Evolutionary conservation across 2,888 invertebrate genomes (phyloP).

Genomic region (Xestia ashworthii): DNA sequence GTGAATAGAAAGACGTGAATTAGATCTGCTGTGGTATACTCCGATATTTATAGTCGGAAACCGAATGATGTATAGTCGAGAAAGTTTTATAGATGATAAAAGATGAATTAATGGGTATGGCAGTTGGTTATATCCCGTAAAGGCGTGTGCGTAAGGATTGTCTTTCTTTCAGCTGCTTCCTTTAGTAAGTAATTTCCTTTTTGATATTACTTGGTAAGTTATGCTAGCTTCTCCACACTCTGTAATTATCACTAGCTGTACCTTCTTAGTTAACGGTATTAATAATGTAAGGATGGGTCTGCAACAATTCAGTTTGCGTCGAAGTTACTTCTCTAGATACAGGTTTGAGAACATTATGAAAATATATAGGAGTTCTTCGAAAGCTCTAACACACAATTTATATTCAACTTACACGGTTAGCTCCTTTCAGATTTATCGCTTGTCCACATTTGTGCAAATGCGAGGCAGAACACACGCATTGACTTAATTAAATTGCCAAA

Average conservation of each 20-base stretch:
- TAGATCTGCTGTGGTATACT: slow-evolving; percentile 69
- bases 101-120: slow-evolving; percentile 34
- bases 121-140: slow-evolving; percentile 21
- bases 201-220: slow-evolving; percentile 5
- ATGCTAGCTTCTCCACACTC: not conserved
- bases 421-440: slow-evolving; percentile 42
- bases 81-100: slow-evolving; percentile 62
- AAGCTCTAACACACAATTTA: not conserved
- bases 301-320: not conserved
- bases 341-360: not conserved
- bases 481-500: slow-evolving; percentile 60
- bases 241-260: not conserved
- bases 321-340: slow-evolving; percentile 4
- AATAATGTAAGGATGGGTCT: not conserved
- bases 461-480: slow-evolving; percentile 36
- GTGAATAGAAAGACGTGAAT: slow-evolving; percentile 81
- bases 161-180: slow-evolving; percentile 12
- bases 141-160: slow-evolving; percentile 1
- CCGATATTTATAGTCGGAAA: slow-evolving; percentile 66
- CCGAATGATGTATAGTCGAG: slow-evolving; percentile 46
- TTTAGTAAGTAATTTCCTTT: slow-evolving; percentile 25
- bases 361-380: slow-evolving; percentile 7
- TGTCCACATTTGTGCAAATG: slow-evolving; percentile 32
- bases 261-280: not conserved
- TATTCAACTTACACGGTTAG: slow-evolving; percentile 31